phyloP scores from a whole-genome alignment of 2,888 invertebrate genomes.

The Aporophyla lueneburgensis region DNA sequence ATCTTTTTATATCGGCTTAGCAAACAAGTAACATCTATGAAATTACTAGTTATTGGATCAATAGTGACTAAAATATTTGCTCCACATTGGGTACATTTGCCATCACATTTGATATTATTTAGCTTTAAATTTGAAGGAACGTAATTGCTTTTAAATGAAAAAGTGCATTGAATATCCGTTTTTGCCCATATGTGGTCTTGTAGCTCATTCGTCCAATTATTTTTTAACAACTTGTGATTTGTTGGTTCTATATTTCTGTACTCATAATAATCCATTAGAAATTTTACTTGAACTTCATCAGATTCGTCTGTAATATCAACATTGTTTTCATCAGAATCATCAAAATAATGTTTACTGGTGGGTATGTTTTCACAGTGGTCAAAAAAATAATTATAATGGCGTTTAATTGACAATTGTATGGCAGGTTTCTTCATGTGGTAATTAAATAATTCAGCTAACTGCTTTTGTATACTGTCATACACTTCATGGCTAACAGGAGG shows the following conservation, averaged over 20 bases:
- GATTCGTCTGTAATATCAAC: constrained; percentile 32
- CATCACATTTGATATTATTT: constrained; percentile 38
- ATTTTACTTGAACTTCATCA: constrained; percentile 34
- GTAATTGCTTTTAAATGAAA: constrained; percentile 44
- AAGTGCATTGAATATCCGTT: constrained; percentile 38
- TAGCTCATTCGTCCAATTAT: constrained; percentile 39
- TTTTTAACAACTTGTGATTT: constrained; percentile 39
- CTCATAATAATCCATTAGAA: constrained; percentile 39
- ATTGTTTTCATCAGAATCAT: constrained; percentile 31
- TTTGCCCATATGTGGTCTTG: constrained; percentile 44
- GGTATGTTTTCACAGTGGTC: constrained; percentile 10
- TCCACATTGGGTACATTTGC: constrained; percentile 49
- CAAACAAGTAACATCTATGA: constrained; percentile 37
- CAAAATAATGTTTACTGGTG: constrained; percentile 33
- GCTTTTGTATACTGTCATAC: constrained; percentile 42
- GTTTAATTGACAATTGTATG: constrained; percentile 43
- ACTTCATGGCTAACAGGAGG: constrained; percentile 39
- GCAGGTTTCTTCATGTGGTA: constrained; percentile 38
- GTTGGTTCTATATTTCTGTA: constrained; percentile 35
- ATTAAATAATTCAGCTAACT: constrained; percentile 40
- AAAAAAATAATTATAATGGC: constrained; percentile 31
- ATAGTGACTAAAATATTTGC: constrained; percentile 40
- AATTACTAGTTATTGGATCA: constrained; percentile 35
- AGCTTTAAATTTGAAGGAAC: constrained; percentile 37
- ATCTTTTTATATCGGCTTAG: constrained; percentile 36